A percentile compares a stretch with the other conserved stretches of the same genome.
Evolutionary conservation across 2,113 vertebrate genomes (phyloP).

Genomic region (Pimephales promelas): DNA sequence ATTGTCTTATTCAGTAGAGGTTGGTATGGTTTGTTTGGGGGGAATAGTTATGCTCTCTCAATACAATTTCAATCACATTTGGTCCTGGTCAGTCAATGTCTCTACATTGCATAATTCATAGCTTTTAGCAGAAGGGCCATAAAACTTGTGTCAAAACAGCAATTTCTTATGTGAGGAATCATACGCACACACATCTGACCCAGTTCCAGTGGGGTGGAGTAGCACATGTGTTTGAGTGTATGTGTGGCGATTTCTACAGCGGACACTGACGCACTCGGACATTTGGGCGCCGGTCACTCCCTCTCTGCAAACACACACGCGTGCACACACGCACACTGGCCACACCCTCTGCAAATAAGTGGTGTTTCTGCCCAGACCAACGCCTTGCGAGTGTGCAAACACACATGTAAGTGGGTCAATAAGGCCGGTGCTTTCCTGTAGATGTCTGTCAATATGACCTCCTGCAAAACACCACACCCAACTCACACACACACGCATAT

Average conservation of each 20-base stretch:
- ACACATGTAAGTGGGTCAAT: constrained; percentile 35
- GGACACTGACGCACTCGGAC: constrained; percentile 39
- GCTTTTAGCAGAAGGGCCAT: background rate
- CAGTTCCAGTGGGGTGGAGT: constrained; percentile 19
- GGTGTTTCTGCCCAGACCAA: constrained; percentile 53
- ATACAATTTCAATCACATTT: background rate
- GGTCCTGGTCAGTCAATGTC: background rate
- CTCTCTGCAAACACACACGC: constrained; percentile 39
- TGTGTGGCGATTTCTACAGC: constrained; percentile 8
- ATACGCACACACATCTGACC: constrained; percentile 8
- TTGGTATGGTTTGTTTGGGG: too few relatives aligned
- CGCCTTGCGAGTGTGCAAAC: constrained; percentile 34
- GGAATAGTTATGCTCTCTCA: too few relatives aligned
- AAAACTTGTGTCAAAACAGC: constrained; percentile 3
- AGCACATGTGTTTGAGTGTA: constrained; percentile 16
- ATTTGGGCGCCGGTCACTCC: constrained; percentile 35
- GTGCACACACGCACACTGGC: constrained; percentile 46
- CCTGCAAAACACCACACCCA: constrained; percentile 56
- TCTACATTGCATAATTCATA: constrained; percentile 9
- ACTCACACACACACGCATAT: constrained; percentile 59
- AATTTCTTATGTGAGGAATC: constrained; percentile 21
- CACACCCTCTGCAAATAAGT: constrained; percentile 66
- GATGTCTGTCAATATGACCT: constrained; percentile 71
- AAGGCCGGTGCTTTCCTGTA: constrained; percentile 45
- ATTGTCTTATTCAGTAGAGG: too few relatives aligned